Base-by-base conservation (phyloP, 2,888 invertebrate genomes). In the Drosophila mayaguana region DNA sequence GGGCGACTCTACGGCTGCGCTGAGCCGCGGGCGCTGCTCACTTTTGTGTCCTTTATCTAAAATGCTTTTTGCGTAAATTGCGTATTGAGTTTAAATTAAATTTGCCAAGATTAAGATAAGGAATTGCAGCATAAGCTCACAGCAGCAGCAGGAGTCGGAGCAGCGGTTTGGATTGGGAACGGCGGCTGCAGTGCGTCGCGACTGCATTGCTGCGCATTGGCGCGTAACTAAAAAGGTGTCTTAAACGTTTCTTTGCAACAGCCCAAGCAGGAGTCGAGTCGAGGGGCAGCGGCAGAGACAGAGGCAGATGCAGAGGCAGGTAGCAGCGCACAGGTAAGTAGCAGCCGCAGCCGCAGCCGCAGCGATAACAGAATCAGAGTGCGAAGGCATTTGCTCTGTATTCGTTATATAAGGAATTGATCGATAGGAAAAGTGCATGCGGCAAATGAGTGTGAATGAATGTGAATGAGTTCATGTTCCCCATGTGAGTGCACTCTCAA, bases 61-160 rank as follows among this genome's bases (percentile, higher is more conserved):
- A 88, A 88, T 89, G 88, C 83, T 88, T 89, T 89, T 85, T 89
- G 89, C 90, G 88, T 88, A 90, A 88, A 88, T 90, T 90, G 88
- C 84, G 88, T 90, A 90, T 88, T 88, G 88, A 88, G 88, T 82
- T 88, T 89, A 88, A 88, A 89, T 88, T 88, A 82, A 88, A 88
- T 90, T 90, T 89, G 88, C 89, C 78, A 75, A 87, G 90, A 90
- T 88, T 88, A 88, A 88, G 90, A 88, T 88, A 88, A 90, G 84
- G 72, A 82, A 82, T 71, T 81, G 84, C 87, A 90, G 83, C 71
- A 73, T 68, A 60, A 63, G 55, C 69, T 59, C 51, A 38, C 50
- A 59, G 55, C 51, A 62, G 43, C 68, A 42, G 18, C 55, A 38
- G 43, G 55, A n/a, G 32, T 59, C 28, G 55, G 36, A 18, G 32